Percentiles rank a stretch among this genome's conserved stretches.
Evolutionary conservation across 2,888 invertebrate species (phyloP).

Genomic region (Oasisia sp.): DNA sequence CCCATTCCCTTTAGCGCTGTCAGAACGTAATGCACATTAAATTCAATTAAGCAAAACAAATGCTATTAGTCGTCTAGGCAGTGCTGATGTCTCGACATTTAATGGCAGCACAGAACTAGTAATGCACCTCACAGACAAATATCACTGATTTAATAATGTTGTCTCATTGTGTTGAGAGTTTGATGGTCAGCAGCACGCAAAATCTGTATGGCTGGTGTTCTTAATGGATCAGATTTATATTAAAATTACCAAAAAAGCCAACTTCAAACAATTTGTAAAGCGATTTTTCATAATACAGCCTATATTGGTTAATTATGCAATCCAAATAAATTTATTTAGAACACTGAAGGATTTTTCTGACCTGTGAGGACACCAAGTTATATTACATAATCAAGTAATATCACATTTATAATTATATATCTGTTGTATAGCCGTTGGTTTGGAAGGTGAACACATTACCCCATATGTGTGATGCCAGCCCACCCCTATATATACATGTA

Average conservation of each 20-base stretch:
- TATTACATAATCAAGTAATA: not conserved
- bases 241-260: not conserved
- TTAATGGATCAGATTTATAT: not conserved
- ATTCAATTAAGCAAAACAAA: constrained; percentile 12
- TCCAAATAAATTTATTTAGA: not conserved
- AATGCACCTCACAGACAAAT: not conserved
- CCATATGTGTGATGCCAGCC: not conserved
- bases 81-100: not conserved
- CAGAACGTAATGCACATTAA: not conserved
- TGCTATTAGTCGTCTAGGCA: not conserved
- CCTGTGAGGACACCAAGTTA: not conserved
- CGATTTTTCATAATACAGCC: not conserved
- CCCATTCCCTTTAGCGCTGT: not conserved
- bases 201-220: not conserved
- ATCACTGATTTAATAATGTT: not conserved
- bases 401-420: not conserved
- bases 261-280: not conserved
- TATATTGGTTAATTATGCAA: too few relatives aligned
- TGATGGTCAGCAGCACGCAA: not conserved
- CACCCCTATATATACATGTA: too few relatives aligned
- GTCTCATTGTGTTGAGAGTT: not conserved
- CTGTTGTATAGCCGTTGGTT: not conserved
- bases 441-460: not conserved
- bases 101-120: not conserved
- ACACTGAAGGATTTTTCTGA: not conserved